These are phyloP conservation scores for Therioaphis trifolii DNA, from an alignment of 2,888 invertebrate species.

Conservation along the genomic window DNA sequence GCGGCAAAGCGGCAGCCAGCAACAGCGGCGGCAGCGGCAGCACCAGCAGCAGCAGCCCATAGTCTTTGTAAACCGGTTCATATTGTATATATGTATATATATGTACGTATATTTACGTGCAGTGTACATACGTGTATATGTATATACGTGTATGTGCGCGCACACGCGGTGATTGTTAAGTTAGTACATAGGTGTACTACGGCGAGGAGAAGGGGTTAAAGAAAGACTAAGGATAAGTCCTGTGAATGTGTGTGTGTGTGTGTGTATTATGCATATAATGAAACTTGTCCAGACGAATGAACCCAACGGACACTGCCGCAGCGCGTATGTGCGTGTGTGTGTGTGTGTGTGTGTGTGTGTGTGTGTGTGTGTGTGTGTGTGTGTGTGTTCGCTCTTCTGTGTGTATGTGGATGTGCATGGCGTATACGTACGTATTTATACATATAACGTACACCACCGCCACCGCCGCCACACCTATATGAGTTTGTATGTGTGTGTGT, in stretches of 20 bases:
- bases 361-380: too few relatives aligned
- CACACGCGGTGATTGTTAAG: neutral
- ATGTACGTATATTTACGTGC: neutral
- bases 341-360: too few relatives aligned
- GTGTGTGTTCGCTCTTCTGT: too few relatives aligned
- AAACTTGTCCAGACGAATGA: slow-evolving; percentile 56
- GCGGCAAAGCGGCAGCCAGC: too few relatives aligned
- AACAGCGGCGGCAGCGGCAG: neutral
- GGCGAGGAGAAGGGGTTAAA: neutral
- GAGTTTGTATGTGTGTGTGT: too few relatives aligned
- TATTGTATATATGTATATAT: neutral
- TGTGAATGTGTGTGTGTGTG: neutral
- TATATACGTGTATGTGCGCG: neutral
- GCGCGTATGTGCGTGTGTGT: neutral
- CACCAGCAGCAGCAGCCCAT: neutral
- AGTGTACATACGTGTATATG: neutral
- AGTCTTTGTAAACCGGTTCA: slow-evolving; percentile 49
- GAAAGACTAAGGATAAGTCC: neutral
- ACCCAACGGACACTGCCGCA: slow-evolving; percentile 21
- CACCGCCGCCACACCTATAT: too few relatives aligned
- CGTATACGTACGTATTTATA: too few relatives aligned
- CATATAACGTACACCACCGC: too few relatives aligned
- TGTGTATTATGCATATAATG: slow-evolving; percentile 10
- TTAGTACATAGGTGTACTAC: neutral
- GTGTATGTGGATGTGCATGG: too few relatives aligned